Evolutionary conservation across 2,113 vertebrate genomes (phyloP).

Genomic region (Mus pahari): DNA sequence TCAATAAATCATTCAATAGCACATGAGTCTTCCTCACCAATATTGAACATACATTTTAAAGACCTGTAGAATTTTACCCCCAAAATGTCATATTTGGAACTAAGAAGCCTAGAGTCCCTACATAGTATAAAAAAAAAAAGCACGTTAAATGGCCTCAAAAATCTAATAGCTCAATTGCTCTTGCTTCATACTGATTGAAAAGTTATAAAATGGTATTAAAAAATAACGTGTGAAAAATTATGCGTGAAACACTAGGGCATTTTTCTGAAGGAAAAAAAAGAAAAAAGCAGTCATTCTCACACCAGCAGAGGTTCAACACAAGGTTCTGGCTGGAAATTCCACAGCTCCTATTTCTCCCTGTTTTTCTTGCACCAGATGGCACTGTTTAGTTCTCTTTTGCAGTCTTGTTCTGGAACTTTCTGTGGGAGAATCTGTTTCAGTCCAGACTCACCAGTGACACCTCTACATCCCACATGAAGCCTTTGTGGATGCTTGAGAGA

Average conservation of each 20-base stretch:
- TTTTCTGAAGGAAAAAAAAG: accelerated
- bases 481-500: constrained; percentile 73
- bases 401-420: constrained; percentile 90
- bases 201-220: background rate
- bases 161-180: background rate
- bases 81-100: background rate
- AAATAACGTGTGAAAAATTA: background rate
- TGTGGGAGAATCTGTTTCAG: constrained; percentile 85
- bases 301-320: background rate
- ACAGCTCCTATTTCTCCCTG: constrained; percentile 64
- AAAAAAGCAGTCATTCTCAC: background rate
- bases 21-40: background rate
- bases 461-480: constrained; percentile 79
- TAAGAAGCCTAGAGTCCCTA: background rate
- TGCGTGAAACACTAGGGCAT: accelerated
- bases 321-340: background rate
- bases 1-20: background rate
- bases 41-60: background rate
- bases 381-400: constrained; percentile 91
- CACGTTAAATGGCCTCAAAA: background rate
- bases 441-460: constrained; percentile 76
- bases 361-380: constrained; percentile 90
- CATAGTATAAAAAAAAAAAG: background rate
- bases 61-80: background rate
- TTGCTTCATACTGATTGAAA: background rate